phyloP scores from a whole-genome alignment of 2,797 vertebrate genomes.

The Euphonia xanthogaster region DNA sequence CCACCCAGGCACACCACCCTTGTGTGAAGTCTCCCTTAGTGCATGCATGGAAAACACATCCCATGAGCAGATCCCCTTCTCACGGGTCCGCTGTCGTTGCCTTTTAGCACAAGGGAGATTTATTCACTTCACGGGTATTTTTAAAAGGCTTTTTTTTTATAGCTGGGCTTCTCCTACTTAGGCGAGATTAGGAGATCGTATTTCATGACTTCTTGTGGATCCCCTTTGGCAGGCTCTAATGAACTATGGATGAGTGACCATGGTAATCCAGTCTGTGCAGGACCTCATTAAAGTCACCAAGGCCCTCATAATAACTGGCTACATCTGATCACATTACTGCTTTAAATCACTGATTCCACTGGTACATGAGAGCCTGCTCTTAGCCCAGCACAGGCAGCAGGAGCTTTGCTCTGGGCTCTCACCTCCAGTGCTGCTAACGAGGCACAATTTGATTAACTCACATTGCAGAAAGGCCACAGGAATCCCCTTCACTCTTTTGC shows the following conservation, averaged over 20 bases:
- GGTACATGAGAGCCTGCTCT: not conserved
- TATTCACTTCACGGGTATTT: conserved; percentile 51
- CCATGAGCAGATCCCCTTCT: not conserved
- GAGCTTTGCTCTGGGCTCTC: not conserved
- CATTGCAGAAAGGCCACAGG: not conserved
- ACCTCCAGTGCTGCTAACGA: not conserved
- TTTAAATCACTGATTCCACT: not conserved
- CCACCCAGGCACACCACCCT: not conserved
- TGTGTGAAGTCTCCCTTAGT: not conserved
- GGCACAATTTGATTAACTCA: not conserved
- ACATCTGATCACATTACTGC: conserved; percentile 55
- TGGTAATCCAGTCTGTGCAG: conserved; percentile 66
- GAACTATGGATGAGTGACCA: conserved; percentile 66
- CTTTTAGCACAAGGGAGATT: conserved; percentile 52
- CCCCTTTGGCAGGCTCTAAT: conserved; percentile 52
- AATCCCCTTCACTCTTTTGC: not conserved
- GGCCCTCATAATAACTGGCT: conserved; percentile 40
- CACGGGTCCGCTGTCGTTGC: not conserved
- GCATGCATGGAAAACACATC: not conserved
- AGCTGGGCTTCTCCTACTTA: conserved; percentile 55
- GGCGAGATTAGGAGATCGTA: conserved; percentile 58
- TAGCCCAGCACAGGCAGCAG: not conserved
- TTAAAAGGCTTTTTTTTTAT: conserved; percentile 60
- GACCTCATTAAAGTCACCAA: conserved; percentile 57
- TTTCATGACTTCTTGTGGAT: conserved; percentile 64